These are phyloP conservation scores for Stenolophus ochropezus DNA, from an alignment of 2,888 invertebrate genomes.

Conservation along the genomic window DNA sequence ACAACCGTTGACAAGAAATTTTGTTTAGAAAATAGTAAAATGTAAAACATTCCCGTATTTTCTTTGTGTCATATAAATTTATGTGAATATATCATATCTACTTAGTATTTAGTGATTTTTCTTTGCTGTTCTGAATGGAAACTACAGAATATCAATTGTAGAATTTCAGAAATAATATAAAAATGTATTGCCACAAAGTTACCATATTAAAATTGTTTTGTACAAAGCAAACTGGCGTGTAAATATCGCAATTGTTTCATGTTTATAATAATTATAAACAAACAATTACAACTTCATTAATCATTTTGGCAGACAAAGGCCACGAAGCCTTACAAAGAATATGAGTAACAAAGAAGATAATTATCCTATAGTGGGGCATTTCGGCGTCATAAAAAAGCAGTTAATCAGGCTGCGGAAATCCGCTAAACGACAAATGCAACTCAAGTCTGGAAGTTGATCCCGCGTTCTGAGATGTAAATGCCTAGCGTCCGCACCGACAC, in stretches of 20 bases:
- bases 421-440: slow-evolving; percentile 35
- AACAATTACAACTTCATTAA: slow-evolving; percentile 13
- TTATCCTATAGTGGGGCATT: neutral
- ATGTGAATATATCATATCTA: no score
- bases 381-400: slow-evolving; percentile 28
- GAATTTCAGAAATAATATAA: no score
- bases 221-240: neutral
- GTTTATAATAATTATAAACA: neutral
- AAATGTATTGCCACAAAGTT: no score
- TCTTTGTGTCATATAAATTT: no score
- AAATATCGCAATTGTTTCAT: neutral
- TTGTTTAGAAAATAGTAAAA: no score
- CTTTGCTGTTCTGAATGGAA: no score
- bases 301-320: slow-evolving; percentile 7
- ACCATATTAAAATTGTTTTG: neutral
- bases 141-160: no score
- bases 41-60: no score
- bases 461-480: neutral
- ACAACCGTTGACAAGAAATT: no score
- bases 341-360: slow-evolving; percentile 21
- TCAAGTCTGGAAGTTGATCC: neutral
- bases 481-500: neutral
- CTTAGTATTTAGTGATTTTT: no score
- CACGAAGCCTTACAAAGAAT: neutral
- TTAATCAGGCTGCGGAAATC: slow-evolving; percentile 51